phyloP scores from a whole-genome alignment of 2,797 vertebrate genomes.

The Halcyon smyrnensis region DNA sequence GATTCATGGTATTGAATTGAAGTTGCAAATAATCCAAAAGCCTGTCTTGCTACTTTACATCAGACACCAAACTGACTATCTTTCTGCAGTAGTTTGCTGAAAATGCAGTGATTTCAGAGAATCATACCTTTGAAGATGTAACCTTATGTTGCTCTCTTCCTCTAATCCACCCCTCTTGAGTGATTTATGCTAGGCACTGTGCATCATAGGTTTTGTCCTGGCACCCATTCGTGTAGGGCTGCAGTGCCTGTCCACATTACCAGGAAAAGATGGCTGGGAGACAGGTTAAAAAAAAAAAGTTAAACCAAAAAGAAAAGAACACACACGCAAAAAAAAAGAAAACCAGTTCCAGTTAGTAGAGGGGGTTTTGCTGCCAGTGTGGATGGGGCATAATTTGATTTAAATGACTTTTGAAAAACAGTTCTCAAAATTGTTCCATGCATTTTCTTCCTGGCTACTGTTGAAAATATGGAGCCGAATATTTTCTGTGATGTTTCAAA shows the following conservation, averaged over 20 bases:
- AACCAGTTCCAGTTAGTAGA: slow-evolving; percentile 57
- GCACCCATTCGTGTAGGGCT: slow-evolving; percentile 4
- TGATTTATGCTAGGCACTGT: slow-evolving; percentile 62
- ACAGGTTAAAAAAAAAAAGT: neutral
- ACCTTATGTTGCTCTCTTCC: neutral
- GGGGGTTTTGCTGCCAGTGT: slow-evolving; percentile 56
- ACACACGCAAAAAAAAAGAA: slow-evolving; percentile 43
- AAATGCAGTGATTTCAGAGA: slow-evolving; percentile 38
- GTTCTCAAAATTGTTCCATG: slow-evolving; percentile 71
- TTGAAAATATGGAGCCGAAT: slow-evolving; percentile 71
- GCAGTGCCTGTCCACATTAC: slow-evolving; percentile 43
- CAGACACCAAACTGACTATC: neutral
- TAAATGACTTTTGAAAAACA: slow-evolving; percentile 74
- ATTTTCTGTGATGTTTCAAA: slow-evolving; percentile 76
- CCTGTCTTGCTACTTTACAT: neutral
- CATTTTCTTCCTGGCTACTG: slow-evolving; percentile 72
- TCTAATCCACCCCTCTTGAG: slow-evolving; percentile 47
- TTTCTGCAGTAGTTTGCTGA: slow-evolving; percentile 15
- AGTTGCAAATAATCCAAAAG: slow-evolving; percentile 10
- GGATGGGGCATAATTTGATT: slow-evolving; percentile 73
- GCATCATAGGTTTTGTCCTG: slow-evolving; percentile 52
- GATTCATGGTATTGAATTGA: slow-evolving; percentile 39
- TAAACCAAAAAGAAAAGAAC: slow-evolving; percentile 54
- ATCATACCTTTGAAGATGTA: slow-evolving; percentile 18
- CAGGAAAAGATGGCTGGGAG: slow-evolving; percentile 60